phyloP scores from a whole-genome alignment of 2,888 invertebrate genomes.

The Mimas tiliae region DNA sequence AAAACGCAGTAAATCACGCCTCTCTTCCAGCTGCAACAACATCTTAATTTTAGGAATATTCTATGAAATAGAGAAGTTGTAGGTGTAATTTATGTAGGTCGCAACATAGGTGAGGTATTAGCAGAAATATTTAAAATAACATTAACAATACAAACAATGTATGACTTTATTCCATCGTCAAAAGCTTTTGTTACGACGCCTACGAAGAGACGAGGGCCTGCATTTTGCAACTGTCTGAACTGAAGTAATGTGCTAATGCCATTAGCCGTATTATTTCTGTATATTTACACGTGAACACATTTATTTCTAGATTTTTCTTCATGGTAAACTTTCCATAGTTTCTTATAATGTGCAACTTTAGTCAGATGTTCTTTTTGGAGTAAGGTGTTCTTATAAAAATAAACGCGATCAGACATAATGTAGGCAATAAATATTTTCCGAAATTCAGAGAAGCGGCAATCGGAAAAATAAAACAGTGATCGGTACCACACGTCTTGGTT shows the following conservation, averaged over 20 bases:
- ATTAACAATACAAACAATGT: conserved; percentile 23
- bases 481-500: conserved; percentile 22
- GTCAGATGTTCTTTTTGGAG: background rate
- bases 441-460: conserved; percentile 26
- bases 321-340: conserved; percentile 1
- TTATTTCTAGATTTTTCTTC: background rate
- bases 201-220: conserved; percentile 25
- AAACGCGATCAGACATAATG: background rate
- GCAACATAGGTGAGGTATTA: conserved; percentile 13
- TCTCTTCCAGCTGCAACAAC: conserved; percentile 25
- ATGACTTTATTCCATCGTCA: conserved; percentile 28
- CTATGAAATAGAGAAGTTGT: conserved; percentile 7
- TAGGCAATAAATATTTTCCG: background rate
- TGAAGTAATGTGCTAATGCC: conserved; percentile 28
- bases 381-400: background rate
- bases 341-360: background rate
- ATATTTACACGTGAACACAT: conserved; percentile 10
- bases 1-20: conserved; percentile 8
- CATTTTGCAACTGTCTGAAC: conserved; percentile 30
- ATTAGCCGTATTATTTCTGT: conserved; percentile 25
- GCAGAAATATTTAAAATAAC: conserved; percentile 8
- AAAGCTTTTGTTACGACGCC: conserved; percentile 29
- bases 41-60: conserved; percentile 17
- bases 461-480: conserved; percentile 33
- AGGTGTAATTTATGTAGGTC: conserved; percentile 27